Conservation (phyloP, 2,888 invertebrate genomes). For the Arge pagana region DNA sequence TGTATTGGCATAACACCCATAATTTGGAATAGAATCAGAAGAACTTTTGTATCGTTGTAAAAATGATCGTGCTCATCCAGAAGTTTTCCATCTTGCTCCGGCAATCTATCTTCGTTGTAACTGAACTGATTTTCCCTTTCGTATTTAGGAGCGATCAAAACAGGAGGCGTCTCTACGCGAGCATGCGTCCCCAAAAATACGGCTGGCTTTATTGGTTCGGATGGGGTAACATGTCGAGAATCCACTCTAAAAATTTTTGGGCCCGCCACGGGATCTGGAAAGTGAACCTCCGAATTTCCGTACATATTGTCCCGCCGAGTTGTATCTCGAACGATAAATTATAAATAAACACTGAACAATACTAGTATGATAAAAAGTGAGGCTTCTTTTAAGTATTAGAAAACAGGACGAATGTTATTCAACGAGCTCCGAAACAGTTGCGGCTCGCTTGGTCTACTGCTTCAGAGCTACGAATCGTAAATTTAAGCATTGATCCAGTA, state of each 20-base stretch:
- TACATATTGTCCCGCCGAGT: conserved; percentile 1
- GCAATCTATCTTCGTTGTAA: conserved; percentile 33
- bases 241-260: conserved; percentile 12
- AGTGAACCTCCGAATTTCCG: neutral
- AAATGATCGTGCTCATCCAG: conserved; percentile 73
- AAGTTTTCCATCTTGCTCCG: conserved; percentile 62
- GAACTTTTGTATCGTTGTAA: conserved; percentile 71
- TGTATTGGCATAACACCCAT: conserved; percentile 76
- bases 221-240: neutral
- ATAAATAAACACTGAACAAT: neutral
- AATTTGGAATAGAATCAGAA: conserved; percentile 73
- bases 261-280: neutral
- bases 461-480: no score
- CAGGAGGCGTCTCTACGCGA: conserved; percentile 4
- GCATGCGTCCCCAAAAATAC: conserved; percentile 16
- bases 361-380: no score
- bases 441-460: no score
- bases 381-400: no score
- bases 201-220: conserved; percentile 5
- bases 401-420: no score
- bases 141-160: conserved; percentile 13
- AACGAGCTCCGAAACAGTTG: no score
- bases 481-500: no score
- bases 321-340: neutral
- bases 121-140: conserved; percentile 24